Conservation (phyloP, 2,888 invertebrate genomes). For the Anoncus sp. region DNA sequence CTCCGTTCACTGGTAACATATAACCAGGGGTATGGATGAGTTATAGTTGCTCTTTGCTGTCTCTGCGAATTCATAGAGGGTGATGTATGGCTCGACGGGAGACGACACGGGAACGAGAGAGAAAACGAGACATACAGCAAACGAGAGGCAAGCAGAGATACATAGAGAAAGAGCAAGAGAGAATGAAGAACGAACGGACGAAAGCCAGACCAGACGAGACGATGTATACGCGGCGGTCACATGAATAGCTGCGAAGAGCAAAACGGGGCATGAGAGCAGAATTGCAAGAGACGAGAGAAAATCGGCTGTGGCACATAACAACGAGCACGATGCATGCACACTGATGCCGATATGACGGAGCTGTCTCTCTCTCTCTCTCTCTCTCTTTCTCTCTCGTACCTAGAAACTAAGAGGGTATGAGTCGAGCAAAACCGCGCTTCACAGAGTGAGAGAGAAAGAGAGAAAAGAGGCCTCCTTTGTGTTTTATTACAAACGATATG, state of each 20-base stretch:
- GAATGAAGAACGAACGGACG: slow-evolving; percentile 2
- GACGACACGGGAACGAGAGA: slow-evolving; percentile 64
- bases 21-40: slow-evolving; percentile 78
- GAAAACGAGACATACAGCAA: slow-evolving; percentile 31
- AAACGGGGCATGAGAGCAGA: slow-evolving; percentile 63
- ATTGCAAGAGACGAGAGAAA: slow-evolving; percentile 38
- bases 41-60: slow-evolving; percentile 80
- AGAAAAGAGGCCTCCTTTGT: slow-evolving; percentile 76
- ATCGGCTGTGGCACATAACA: slow-evolving; percentile 35
- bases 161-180: slow-evolving; percentile 26
- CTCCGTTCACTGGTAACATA: slow-evolving; percentile 65
- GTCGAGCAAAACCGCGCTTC: slow-evolving; percentile 25
- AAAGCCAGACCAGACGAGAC: slow-evolving; percentile 12
- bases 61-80: slow-evolving; percentile 76
- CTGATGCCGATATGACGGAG: slow-evolving; percentile 77
- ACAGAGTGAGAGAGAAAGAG: slow-evolving; percentile 33
- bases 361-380: no score
- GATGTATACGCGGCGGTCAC: slow-evolving; percentile 34
- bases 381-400: slow-evolving; percentile 5
- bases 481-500: slow-evolving; percentile 83
- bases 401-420: slow-evolving; percentile 28
- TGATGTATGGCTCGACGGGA: slow-evolving; percentile 80
- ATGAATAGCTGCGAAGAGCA: slow-evolving; percentile 46
- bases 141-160: slow-evolving; percentile 9
- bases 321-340: slow-evolving; percentile 62